phyloP scores from a whole-genome alignment of 2,113 vertebrate genomes.

The Thalassarche chlororhynchos region DNA sequence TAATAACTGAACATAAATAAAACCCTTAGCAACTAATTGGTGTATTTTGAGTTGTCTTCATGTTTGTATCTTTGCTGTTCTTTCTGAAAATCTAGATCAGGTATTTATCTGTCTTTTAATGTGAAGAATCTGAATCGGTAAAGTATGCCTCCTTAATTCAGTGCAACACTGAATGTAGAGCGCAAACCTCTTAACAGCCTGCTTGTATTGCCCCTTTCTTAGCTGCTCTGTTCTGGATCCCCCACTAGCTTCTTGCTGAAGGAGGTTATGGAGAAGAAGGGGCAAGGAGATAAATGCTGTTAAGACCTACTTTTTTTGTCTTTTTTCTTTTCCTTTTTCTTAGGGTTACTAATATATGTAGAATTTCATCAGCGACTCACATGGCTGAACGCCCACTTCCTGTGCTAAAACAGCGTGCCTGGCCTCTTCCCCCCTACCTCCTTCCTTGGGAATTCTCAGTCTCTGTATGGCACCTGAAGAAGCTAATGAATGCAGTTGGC shows the following conservation, averaged over 20 bases:
- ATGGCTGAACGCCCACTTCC: rapidly evolving
- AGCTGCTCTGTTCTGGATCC: neutral
- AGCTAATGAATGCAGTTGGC: neutral
- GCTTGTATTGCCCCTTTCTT: neutral
- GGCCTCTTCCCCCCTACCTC: neutral
- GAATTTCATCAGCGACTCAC: neutral
- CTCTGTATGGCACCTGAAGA: neutral
- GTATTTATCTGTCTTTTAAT: neutral
- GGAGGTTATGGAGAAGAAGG: neutral
- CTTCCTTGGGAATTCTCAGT: neutral
- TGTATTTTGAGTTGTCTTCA: rapidly evolving
- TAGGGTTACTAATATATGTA: neutral
- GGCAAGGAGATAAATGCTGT: neutral
- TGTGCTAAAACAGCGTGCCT: neutral
- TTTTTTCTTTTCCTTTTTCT: neutral
- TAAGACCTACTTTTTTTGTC: neutral
- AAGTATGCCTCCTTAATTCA: neutral
- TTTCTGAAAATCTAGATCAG: neutral
- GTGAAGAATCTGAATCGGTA: neutral
- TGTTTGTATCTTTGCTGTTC: neutral
- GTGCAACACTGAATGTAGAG: neutral
- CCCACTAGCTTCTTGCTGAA: neutral
- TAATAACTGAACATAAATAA: neutral
- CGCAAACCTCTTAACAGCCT: neutral
- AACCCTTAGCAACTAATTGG: neutral